Base-by-base conservation (phyloP, 2,797 vertebrate species). In the Rhinella marina region DNA sequence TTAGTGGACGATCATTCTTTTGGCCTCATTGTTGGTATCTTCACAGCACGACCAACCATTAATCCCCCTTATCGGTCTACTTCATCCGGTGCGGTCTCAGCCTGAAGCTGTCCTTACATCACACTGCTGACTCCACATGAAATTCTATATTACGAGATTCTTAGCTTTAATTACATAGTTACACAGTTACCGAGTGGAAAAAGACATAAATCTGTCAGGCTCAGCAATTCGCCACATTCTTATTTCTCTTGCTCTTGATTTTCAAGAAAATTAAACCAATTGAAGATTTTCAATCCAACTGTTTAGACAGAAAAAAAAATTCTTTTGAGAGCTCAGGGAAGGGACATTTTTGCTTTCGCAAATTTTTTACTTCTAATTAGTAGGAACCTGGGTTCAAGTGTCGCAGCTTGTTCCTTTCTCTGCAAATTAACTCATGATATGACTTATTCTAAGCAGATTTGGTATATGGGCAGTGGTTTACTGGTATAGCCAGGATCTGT, bases 201-300 rank as follows among this genome's bases (percentile, higher is more conserved):
- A 52, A 81, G 80, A 81, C 79, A 66, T 81, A 50, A 81, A 81
- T 81, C 59, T 66, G 59, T 81, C 80, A 81, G 17, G 80, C 27
- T 81, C 80, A 81, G 80, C 80, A 25, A 66, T 66, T 81, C 17
- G 12, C n/a, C 79, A 81, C 79, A 62, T 81, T 62, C 79, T 81
- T 81, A 81, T 13, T 61, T 41, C 32, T 66, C 13, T 50, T n/a
- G 80, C 80, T 81, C 32, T 81, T 66, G 59, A 81, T 81, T 81
- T 81, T 25, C 12, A 66, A 52, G 80, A 25, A 81, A 50, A 62
- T 81, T 62, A 81, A 81, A 62, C 79, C 57, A 62, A 81, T 81
- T 62, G 59, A 61, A 41, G 79, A 50, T 81, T 62, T n/a, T 16
- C 1, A 62, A 62, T 81, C 59, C 29, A 25, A 64, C 29, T 62